Base-by-base conservation (phyloP, 2,797 vertebrate species). In the Scarus forsteni region DNA sequence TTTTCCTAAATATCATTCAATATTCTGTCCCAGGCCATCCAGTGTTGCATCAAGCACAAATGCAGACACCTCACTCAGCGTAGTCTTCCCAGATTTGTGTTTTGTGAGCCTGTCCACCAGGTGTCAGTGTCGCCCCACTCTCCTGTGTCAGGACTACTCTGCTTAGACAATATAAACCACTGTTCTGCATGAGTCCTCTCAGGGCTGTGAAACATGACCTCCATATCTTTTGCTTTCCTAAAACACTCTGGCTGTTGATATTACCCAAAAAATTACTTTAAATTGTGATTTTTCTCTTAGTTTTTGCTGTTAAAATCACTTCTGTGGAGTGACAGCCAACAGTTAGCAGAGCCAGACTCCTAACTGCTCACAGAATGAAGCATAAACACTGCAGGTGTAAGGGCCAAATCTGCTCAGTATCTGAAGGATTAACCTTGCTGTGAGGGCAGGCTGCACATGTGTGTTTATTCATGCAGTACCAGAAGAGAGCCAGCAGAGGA, bases 121-220 rank as follows among this genome's bases (percentile, higher is more conserved):
- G 68, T 88, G 91, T 74, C 90, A 81, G 73, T 86, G 70, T 84
- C 7, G 60, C 65, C 1, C 75, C 14, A 10, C 46, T 5, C 8
- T 54, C 1, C 42, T 10, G 2, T 16, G 5, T 58, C 15, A 8
- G 1, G 1, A 10, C 7, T 16, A 10, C 6, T 15, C 38, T 8
- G 50, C 18, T 35, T 51, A 19, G 43, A 73, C 84, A 89, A 67
- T 65, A 65, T 52, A 39, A 58, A 11, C 60, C 65, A 34, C 52
- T 80, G 76, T 80, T 44, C 60, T 49, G 0, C 43, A 8, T 12
- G 53, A 18, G 56, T 57, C 44, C 66, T 48, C 42, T 40, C 59
- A 45, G 57, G 12, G n/a, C 83, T 62, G 81, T 70, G 80, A 79
- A 88, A 81, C 68, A 2, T 16, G 73, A 86, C n/a, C n/a, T n/a